Evolutionary conservation across 1,140 invertebrate genomes (phyloP).

Genomic region (Zaprionus africanus): DNA sequence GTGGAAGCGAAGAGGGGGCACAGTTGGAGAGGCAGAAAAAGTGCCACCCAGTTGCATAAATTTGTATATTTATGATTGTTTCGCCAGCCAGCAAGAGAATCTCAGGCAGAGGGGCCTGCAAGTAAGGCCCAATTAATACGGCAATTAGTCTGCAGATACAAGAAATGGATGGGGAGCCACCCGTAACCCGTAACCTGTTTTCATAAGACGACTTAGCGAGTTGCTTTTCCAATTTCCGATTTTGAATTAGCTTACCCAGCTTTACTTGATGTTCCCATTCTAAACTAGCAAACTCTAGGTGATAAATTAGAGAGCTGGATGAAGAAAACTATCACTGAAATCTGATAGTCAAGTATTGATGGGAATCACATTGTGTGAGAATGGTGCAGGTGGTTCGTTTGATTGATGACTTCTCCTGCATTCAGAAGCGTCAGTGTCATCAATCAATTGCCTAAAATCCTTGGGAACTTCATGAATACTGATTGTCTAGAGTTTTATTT

Average conservation of each 20-base stretch:
- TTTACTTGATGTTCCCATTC: neutral
- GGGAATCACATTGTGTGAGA: neutral
- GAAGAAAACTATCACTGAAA: neutral
- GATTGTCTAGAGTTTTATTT: neutral
- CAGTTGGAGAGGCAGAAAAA: constrained; percentile 16
- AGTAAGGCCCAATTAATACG: constrained; percentile 54
- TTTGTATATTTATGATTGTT: constrained; percentile 74
- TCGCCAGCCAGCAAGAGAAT: constrained; percentile 3
- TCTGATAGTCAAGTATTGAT: constrained; percentile 1
- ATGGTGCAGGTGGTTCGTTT: neutral
- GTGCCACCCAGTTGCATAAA: constrained; percentile 76
- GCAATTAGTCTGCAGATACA: constrained; percentile 64
- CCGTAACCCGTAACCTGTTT: neutral
- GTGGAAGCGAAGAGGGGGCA: neutral
- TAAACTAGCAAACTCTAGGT: neutral
- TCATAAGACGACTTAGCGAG: neutral
- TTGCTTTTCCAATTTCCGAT: neutral
- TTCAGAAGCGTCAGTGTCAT: neutral
- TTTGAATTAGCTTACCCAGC: neutral
- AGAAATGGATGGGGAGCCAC: constrained; percentile 50
- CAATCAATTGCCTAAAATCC: constrained; percentile 1
- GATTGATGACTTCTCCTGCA: neutral
- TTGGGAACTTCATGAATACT: neutral
- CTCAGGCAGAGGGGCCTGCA: constrained; percentile 8
- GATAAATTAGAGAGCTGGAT: neutral